A percentile compares a stretch with the other conserved stretches of the same genome.
Conservation (phyloP, 1,140 invertebrate genomes). For the Listronotus oregonensis region DNA sequence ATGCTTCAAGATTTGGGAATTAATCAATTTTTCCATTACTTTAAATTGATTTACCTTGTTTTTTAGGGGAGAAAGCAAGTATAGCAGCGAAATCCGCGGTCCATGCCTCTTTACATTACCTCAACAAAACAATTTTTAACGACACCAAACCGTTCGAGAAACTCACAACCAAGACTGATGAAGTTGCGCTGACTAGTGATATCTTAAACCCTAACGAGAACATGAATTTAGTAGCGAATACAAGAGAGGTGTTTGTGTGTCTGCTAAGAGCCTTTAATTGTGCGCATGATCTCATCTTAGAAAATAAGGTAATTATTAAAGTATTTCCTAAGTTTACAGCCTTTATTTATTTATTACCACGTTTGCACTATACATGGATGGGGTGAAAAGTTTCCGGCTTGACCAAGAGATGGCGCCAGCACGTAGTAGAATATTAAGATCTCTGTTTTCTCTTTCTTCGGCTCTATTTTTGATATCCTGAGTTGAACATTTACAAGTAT, state of each 20-base stretch:
- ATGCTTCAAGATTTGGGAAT: no score
- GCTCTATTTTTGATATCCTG: no score
- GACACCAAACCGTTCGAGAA: conserved; percentile 53
- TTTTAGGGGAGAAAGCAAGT: conserved; percentile 76
- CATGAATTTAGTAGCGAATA: conserved; percentile 47
- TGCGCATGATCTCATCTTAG: conserved; percentile 85
- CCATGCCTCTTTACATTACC: conserved; percentile 83
- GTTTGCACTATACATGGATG: no score
- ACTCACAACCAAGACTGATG: conserved; percentile 45
- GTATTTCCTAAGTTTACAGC: background rate
- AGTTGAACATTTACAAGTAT: no score
- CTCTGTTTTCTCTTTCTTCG: no score
- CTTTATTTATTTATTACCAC: no score
- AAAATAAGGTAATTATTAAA: conserved; percentile 64
- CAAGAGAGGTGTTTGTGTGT: conserved; percentile 70
- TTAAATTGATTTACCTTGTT: no score
- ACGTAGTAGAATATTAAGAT: no score
- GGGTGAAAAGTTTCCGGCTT: no score
- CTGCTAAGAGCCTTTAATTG: conserved; percentile 84
- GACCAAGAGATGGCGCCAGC: no score
- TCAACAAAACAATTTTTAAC: conserved; percentile 77
- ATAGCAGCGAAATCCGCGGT: conserved; percentile 88
- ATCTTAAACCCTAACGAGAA: conserved; percentile 24
- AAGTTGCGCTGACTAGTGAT: conserved; percentile 23
- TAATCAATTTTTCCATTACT: no score